phyloP scores from a whole-genome alignment of 2,797 vertebrate genomes.

The Valencia hispanica region DNA sequence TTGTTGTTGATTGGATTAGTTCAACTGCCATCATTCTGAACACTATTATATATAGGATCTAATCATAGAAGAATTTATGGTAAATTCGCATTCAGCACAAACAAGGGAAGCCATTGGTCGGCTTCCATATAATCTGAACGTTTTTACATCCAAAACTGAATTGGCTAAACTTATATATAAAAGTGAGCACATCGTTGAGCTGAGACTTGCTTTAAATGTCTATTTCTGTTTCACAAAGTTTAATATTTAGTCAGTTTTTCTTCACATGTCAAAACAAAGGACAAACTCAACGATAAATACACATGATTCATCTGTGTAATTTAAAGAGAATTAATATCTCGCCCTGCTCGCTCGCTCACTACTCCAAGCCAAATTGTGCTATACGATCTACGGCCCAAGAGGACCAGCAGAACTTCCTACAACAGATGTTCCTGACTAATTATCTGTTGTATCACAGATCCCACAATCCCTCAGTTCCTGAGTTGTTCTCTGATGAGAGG shows the following conservation, averaged over 20 bases:
- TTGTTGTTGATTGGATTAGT: too few species aligned
- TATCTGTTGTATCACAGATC: conserved; percentile 79
- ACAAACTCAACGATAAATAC: conserved; percentile 62
- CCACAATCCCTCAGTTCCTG: conserved; percentile 72
- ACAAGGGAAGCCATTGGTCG: background rate
- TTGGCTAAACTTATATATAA: conserved; percentile 27
- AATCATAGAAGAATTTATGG: background rate
- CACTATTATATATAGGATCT: background rate
- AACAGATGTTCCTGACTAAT: conserved; percentile 85
- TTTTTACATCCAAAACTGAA: conserved; percentile 12
- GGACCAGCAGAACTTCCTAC: conserved; percentile 68
- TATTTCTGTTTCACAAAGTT: conserved; percentile 20
- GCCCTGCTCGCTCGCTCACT: conserved; percentile 43
- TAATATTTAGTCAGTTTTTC: conserved; percentile 14
- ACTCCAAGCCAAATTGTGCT: conserved; percentile 66
- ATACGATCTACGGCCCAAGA: conserved; percentile 68
- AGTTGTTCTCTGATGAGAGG: conserved; percentile 71
- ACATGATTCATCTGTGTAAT: conserved; percentile 64
- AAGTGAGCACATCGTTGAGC: conserved; percentile 17
- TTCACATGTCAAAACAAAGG: conserved; percentile 22
- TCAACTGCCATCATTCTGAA: too few species aligned
- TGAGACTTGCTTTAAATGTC: conserved; percentile 13
- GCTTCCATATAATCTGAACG: background rate
- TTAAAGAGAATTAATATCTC: conserved; percentile 46
- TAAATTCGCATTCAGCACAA: conserved; percentile 1